Conservation (phyloP, 2,888 invertebrate genomes). For the Antheraea yamamai region DNA sequence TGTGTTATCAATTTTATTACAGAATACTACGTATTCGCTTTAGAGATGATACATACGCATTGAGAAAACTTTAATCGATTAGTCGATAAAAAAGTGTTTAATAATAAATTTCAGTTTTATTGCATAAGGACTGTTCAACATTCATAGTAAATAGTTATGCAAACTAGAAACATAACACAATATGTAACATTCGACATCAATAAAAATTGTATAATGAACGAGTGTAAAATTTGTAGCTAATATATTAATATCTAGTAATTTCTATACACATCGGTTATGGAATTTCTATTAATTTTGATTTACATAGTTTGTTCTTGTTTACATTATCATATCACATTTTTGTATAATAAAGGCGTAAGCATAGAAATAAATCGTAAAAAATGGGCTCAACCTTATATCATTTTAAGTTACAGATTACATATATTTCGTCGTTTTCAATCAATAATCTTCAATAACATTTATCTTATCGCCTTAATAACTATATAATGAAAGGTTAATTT, state of each 20-base stretch:
- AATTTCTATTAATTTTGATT: not conserved
- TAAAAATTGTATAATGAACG: not conserved
- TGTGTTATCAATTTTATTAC: not conserved
- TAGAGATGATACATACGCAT: not conserved
- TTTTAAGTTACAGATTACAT: conserved; percentile 1
- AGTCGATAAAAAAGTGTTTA: too few relatives aligned
- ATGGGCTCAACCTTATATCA: not conserved
- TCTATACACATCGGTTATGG: too few relatives aligned
- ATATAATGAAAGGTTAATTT: not conserved
- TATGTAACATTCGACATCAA: not conserved
- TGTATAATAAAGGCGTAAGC: not conserved
- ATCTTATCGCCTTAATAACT: conserved; percentile 2
- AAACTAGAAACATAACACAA: not conserved
- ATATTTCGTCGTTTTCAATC: not conserved
- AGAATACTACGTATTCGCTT: not conserved
- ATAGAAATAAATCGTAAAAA: conserved; percentile 7
- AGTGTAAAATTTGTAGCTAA: too few relatives aligned
- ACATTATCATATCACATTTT: not conserved
- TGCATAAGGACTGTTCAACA: too few relatives aligned
- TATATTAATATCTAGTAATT: too few relatives aligned
- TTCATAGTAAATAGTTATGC: not conserved
- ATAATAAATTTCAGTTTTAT: too few relatives aligned
- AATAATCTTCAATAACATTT: conserved; percentile 10
- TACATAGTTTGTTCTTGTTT: not conserved
- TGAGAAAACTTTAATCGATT: not conserved